phyloP scores from a whole-genome alignment of 2,797 vertebrate genomes.

The Onychomys leucogaster region DNA sequence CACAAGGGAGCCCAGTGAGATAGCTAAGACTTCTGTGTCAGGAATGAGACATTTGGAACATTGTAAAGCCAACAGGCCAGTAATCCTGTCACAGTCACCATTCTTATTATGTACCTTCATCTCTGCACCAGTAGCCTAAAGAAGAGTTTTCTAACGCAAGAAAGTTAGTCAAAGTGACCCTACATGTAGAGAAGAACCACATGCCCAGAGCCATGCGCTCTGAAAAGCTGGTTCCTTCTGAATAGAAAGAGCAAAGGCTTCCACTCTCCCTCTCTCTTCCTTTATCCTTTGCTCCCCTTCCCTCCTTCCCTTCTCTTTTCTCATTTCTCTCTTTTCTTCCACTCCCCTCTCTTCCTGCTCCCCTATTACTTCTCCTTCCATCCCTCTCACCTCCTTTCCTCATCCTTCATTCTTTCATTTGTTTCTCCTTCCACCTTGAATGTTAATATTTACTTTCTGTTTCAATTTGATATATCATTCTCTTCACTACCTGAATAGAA shows the following conservation, averaged over 20 bases:
- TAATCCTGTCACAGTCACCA: neutral
- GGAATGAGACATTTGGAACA: neutral
- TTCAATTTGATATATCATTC: neutral
- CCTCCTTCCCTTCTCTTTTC: fast-evolving
- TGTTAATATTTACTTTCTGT: neutral
- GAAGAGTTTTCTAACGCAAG: neutral
- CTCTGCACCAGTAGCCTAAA: neutral
- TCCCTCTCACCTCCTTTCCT: neutral
- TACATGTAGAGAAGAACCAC: neutral
- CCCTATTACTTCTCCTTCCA: neutral
- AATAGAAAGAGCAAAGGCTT: neutral
- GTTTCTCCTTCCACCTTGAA: neutral
- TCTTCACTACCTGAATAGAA: neutral
- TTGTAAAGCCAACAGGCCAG: neutral
- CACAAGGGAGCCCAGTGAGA: neutral
- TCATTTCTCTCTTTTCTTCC: neutral
- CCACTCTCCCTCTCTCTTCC: neutral
- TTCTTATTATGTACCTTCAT: neutral
- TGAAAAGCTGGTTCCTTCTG: neutral
- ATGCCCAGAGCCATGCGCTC: neutral
- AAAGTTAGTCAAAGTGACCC: neutral
- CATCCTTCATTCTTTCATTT: neutral
- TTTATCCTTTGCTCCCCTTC: neutral
- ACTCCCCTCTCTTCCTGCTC: neutral
- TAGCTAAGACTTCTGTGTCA: neutral